phyloP scores from a whole-genome alignment of 2,888 invertebrate genomes.

The Ennomos quercinarius region DNA sequence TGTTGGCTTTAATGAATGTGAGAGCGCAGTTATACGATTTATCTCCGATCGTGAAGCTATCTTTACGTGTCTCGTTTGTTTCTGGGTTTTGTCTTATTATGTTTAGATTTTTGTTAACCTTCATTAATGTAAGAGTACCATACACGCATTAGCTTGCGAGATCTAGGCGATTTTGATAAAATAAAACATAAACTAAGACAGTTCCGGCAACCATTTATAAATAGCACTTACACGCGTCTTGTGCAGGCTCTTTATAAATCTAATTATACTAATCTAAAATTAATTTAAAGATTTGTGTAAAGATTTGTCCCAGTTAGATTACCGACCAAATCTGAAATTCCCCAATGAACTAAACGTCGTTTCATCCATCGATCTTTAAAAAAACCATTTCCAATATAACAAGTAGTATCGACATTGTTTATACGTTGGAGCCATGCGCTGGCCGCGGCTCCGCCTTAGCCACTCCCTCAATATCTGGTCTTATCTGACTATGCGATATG shows the following conservation, averaged over 20 bases:
- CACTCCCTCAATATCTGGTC: constrained; percentile 70
- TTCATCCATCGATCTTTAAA: too few species aligned
- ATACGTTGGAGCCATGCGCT: constrained; percentile 56
- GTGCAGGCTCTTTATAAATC: too few species aligned
- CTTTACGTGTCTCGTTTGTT: constrained; percentile 24
- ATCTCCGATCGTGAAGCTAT: constrained; percentile 32
- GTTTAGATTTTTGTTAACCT: constrained; percentile 2
- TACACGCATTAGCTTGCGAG: too few species aligned
- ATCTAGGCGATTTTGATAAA: too few species aligned
- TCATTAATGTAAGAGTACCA: neutral
- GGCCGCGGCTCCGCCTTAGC: constrained; percentile 67
- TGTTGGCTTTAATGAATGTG: constrained; percentile 35
- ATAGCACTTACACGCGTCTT: too few species aligned
- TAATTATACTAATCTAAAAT: too few species aligned
- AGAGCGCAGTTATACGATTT: constrained; percentile 33
- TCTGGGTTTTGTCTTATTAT: constrained; percentile 14
- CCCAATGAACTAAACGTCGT: too few species aligned
- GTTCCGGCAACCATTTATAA: too few species aligned
- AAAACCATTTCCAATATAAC: constrained; percentile 18
- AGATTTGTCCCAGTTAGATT: too few species aligned
- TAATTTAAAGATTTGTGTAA: too few species aligned
- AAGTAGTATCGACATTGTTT: constrained; percentile 64
- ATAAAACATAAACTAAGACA: too few species aligned
- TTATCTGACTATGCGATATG: constrained; percentile 65
- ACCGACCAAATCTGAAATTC: too few species aligned